Conservation (phyloP, 2,113 vertebrate species). For the Xenotilapia caudafasciata region DNA sequence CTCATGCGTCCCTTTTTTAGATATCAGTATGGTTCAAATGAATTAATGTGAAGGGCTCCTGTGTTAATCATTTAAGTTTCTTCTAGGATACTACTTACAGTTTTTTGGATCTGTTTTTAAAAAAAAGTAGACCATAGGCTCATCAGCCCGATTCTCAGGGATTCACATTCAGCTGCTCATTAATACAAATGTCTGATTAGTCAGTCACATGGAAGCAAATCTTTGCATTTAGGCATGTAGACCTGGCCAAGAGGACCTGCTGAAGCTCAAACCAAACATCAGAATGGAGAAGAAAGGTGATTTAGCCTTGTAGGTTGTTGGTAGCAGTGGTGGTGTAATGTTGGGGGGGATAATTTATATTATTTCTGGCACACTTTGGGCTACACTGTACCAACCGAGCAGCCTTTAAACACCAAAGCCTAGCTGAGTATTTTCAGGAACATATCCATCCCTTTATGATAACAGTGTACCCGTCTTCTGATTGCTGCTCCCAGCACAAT, state of each 20-base stretch:
- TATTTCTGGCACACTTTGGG: not conserved
- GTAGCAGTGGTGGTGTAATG: not conserved
- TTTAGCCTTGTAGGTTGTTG: not conserved
- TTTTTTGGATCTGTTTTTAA: accelerated
- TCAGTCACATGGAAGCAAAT: not conserved
- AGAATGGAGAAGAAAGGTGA: not conserved
- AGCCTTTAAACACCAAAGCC: not conserved
- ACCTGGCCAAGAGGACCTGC: not conserved
- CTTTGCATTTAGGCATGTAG: not conserved
- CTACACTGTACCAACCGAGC: not conserved
- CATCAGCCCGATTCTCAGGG: not conserved
- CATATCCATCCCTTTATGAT: not conserved
- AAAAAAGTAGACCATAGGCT: not conserved
- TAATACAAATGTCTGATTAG: not conserved
- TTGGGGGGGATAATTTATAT: not conserved
- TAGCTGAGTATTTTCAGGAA: not conserved
- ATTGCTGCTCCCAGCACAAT: not conserved
- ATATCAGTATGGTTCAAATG: not conserved
- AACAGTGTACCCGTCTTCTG: not conserved
- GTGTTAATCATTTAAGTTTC: not conserved
- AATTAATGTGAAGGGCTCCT: not conserved
- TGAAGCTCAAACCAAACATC: not conserved
- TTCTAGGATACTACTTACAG: not conserved
- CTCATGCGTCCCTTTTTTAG: not conserved
- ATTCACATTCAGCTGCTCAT: not conserved